A percentile compares a stretch with the other conserved stretches of the same genome.
These are phyloP conservation scores for Cephalopholis sonnerati DNA, from an alignment of 2,113 vertebrate species.

Conservation along the genomic window DNA sequence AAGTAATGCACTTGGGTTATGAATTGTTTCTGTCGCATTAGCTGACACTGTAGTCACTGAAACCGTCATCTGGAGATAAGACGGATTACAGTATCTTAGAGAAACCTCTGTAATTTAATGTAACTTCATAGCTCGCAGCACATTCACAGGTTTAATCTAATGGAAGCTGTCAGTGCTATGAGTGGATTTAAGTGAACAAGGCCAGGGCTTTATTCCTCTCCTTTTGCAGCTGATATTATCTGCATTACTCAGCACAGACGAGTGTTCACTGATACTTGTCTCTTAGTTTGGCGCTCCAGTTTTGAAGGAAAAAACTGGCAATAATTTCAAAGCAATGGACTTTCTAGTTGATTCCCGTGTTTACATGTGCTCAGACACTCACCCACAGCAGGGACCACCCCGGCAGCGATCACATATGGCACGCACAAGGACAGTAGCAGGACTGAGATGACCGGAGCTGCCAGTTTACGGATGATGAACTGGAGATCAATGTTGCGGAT, in stretches of 20 bases:
- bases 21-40: background rate
- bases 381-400: conserved; percentile 93
- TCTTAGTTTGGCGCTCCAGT: background rate
- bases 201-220: background rate
- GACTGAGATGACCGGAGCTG: conserved; percentile 95
- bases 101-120: background rate
- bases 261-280: background rate
- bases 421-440: conserved; percentile 95
- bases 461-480: conserved; percentile 96
- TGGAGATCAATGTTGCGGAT: conserved; percentile 99
- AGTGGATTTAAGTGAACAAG: background rate
- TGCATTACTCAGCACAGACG: background rate
- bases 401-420: conserved; percentile 94
- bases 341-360: background rate
- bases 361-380: conserved; percentile 59
- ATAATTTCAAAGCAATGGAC: background rate
- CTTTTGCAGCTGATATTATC: background rate
- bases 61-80: background rate
- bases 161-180: background rate
- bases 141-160: background rate
- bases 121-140: background rate
- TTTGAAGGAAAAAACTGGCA: background rate
- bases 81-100: background rate
- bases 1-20: background rate
- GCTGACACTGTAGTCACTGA: background rate